Evolutionary conservation across 1,140 invertebrate species (phyloP).

Genomic region (Onthophagus taurus): DNA sequence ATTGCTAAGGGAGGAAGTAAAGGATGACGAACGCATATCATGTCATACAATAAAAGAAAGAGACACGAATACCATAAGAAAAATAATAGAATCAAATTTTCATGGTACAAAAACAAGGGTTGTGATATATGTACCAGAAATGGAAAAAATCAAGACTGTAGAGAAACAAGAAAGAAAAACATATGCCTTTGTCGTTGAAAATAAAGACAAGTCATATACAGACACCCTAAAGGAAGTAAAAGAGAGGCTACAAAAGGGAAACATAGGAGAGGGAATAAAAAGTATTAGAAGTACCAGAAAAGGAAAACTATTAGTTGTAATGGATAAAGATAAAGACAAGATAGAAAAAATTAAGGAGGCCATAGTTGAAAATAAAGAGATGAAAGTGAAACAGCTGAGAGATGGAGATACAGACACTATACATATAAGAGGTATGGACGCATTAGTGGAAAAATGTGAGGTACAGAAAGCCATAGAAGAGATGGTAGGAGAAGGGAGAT

Average conservation of each 20-base stretch:
- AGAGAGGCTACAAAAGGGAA: not conserved
- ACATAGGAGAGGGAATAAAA: not conserved
- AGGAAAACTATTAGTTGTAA: not conserved
- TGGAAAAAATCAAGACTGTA: too few species aligned
- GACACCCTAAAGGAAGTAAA: constrained; percentile 4
- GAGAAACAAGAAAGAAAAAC: too few species aligned
- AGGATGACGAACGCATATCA: too few species aligned
- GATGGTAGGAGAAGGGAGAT: not conserved
- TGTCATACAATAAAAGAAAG: too few species aligned
- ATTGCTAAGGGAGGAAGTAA: too few species aligned
- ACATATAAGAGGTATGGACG: not conserved
- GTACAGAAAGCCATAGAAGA: not conserved
- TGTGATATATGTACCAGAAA: too few species aligned
- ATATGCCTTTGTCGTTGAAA: too few species aligned
- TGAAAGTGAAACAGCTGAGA: not conserved
- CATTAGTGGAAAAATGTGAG: too few species aligned
- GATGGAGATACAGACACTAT: not conserved
- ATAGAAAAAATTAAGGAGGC: not conserved
- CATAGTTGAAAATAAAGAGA: not conserved
- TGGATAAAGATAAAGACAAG: not conserved
- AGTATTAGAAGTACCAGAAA: constrained; percentile 5
- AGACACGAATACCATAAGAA: too few species aligned
- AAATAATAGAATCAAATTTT: too few species aligned
- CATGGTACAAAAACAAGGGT: too few species aligned
- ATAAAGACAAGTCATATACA: too few species aligned